These are phyloP conservation scores for Monodelphis domestica DNA, from an alignment of 2,797 vertebrate species.

Conservation along the genomic window DNA sequence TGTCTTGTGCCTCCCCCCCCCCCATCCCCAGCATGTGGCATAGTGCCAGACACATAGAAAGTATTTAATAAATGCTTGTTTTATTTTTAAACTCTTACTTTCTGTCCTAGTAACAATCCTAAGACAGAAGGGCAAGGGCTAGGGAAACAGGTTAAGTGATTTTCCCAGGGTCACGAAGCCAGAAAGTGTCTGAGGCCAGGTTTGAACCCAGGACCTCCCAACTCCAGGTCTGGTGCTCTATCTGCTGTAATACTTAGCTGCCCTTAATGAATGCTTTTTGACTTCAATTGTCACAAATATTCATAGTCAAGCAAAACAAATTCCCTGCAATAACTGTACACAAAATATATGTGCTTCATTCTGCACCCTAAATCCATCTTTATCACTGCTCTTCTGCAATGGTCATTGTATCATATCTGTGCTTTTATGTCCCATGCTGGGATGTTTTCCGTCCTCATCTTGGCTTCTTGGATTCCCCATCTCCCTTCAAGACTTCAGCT, in stretches of 20 bases:
- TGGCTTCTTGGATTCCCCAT: too few species aligned
- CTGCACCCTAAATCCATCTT: background rate
- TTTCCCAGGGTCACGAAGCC: too few species aligned
- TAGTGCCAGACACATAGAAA: background rate
- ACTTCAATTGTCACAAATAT: background rate
- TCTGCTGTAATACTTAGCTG: too few species aligned
- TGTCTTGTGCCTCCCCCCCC: background rate
- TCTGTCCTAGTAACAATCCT: too few species aligned
- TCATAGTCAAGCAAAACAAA: background rate
- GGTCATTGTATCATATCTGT: background rate
- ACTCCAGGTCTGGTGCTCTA: too few species aligned
- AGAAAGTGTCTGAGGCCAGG: too few species aligned
- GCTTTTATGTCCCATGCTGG: background rate
- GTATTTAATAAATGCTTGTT: background rate
- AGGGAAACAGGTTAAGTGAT: too few species aligned
- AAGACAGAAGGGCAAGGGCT: too few species aligned
- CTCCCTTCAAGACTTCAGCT: too few species aligned
- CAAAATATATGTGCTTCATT: background rate
- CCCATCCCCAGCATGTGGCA: too few species aligned
- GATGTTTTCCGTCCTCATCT: background rate
- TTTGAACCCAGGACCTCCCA: too few species aligned
- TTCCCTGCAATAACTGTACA: background rate
- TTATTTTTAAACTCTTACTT: too few species aligned
- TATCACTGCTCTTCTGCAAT: background rate
- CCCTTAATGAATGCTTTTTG: background rate